Percentiles rank a stretch among this genome's conserved stretches.
phyloP scores from a whole-genome alignment of 2,113 vertebrate species.

The Cinclus cinclus region DNA sequence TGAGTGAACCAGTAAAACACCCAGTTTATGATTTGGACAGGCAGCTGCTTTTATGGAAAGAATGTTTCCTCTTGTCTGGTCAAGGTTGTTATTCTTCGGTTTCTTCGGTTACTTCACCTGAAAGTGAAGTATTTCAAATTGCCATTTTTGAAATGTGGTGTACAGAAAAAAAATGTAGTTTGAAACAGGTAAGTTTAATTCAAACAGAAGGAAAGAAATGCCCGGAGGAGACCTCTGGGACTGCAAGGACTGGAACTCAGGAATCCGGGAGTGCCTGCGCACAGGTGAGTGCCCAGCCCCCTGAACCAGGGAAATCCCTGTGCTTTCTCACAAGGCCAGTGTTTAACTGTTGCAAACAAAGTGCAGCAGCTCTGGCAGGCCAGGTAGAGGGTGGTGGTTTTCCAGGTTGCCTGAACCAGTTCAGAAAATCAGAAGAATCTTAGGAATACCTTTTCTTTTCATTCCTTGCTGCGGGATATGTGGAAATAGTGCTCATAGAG shows the following conservation, averaged over 20 bases:
- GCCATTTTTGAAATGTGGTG: not conserved
- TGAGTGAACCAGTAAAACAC: not conserved
- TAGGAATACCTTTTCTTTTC: not conserved
- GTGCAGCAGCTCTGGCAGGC: not conserved
- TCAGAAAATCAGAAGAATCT: not conserved
- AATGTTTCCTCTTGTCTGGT: not conserved
- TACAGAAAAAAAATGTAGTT: not conserved
- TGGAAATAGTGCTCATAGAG: not conserved
- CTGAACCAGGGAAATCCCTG: not conserved
- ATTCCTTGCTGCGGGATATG: not conserved
- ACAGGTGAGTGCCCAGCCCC: not conserved
- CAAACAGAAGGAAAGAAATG: not conserved
- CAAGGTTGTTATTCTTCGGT: not conserved
- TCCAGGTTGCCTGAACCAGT: not conserved
- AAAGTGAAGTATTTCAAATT: not conserved
- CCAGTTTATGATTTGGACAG: not conserved
- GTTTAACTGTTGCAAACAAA: not conserved
- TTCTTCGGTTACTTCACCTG: too few relatives aligned
- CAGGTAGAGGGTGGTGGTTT: not conserved
- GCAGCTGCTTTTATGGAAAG: not conserved
- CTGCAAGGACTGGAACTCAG: not conserved
- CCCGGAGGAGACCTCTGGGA: rapidly evolving
- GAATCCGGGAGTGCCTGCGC: not conserved
- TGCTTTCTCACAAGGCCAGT: not conserved
- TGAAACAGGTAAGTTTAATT: not conserved